Conservation (phyloP, 2,888 invertebrate genomes). For the Lasioglossum zephyrum region DNA sequence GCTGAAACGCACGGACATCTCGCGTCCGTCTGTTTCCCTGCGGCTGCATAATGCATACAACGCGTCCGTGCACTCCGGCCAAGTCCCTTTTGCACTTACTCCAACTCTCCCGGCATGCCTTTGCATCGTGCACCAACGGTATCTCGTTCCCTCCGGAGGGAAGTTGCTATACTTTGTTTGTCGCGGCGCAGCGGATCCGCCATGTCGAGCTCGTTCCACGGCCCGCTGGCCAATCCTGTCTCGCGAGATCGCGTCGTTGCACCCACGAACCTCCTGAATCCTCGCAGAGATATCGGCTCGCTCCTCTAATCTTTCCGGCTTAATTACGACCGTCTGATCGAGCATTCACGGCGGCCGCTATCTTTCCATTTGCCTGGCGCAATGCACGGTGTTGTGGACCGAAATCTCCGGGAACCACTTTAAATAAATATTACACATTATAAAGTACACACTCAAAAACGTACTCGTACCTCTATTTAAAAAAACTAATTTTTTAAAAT, state of each 20-base stretch:
- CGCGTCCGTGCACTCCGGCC: conserved; percentile 52
- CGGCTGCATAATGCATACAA: conserved; percentile 72
- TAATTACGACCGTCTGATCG: conserved; percentile 36
- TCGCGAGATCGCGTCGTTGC: conserved; percentile 48
- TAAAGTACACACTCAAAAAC: too few species aligned
- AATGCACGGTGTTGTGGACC: neutral
- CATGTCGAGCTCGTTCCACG: conserved; percentile 52
- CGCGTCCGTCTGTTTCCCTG: conserved; percentile 66
- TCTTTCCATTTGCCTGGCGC: neutral
- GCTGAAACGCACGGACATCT: conserved; percentile 56
- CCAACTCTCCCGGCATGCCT: conserved; percentile 24
- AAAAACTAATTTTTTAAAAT: too few species aligned
- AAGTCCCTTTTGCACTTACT: conserved; percentile 69
- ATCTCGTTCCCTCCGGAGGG: conserved; percentile 54
- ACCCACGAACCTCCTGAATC: conserved; percentile 27
- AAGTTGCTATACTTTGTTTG: conserved; percentile 68
- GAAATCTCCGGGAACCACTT: too few species aligned
- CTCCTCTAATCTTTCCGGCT: conserved; percentile 22
- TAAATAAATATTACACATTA: too few species aligned
- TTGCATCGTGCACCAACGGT: conserved; percentile 25
- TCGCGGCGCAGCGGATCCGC: conserved; percentile 19
- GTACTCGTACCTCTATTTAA: too few species aligned
- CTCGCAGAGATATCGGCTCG: conserved; percentile 29
- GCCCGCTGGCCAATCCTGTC: conserved; percentile 54
- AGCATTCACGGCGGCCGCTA: neutral